Base-by-base conservation (phyloP, 2,113 vertebrate genomes). In the zebrafish (Danio rerio) region DNA sequence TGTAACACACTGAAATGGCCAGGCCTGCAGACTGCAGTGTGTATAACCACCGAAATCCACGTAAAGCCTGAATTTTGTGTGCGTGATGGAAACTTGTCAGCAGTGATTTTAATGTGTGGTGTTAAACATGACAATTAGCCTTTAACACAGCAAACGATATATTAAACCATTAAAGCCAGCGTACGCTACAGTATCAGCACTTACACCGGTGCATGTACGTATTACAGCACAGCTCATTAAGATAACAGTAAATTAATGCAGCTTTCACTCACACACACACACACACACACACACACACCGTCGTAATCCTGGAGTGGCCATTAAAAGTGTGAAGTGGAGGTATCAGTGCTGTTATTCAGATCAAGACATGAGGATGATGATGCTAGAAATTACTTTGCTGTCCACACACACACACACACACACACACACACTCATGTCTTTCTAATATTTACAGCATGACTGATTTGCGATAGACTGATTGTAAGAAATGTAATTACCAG, bases 401-500 rank as follows among this genome's bases (percentile, higher is more conserved):
- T 85, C 79, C n/a, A n/a, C n/a, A n/a, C n/a, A n/a, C n/a, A n/a
- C 53, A 70, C 83, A 20, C 79, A 63, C 74, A 72, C 9, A 56
- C 79, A 81, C 49, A 49, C 55, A 15, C 12, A 45, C 42, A 59
- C 45, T 15, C 43, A 16, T 9, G 18, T 42, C 12, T 20, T 8
- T 43, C 42, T 77, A 88, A 91, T 92, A 92, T 92, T 92, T 91
- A 91, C 89, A 84, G 89, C 88, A 87, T 91, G 91, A 92, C 91
- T 91, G 91, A 93, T 91, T 90, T 91, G 90, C 90, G 91, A 93
- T 94, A 89, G 91, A 91, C 92, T 90, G 92, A 93, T 93, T 93
- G 92, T 87, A 82, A 90, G 59, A 93, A 91, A 93, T 93, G 90
- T 93, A 93, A 94, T 94, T 93, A 93, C 89, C 78, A 88, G 88